Conservation (phyloP, 2,797 vertebrate species). For the Babyrousa celebensis region DNA sequence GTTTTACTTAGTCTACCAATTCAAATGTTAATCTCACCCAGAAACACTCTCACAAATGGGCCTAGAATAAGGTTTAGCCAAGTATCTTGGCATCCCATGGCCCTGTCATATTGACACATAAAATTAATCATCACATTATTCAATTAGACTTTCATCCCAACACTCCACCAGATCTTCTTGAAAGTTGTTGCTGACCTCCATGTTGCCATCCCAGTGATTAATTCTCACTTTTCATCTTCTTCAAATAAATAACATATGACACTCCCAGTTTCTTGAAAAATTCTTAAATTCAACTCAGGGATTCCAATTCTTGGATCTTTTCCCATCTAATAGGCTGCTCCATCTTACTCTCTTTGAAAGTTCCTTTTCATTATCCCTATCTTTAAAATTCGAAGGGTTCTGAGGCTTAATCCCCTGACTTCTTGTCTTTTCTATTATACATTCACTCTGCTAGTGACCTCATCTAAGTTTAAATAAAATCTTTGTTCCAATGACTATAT, state of each 20-base stretch:
- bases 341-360: neutral
- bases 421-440: conserved; percentile 6
- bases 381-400: neutral
- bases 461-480: neutral
- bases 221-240: neutral
- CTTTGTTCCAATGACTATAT: neutral
- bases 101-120: neutral
- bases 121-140: neutral
- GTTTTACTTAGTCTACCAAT: too few relatives aligned
- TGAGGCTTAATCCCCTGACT: neutral
- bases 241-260: neutral
- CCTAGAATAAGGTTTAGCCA: neutral
- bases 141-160: neutral
- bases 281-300: neutral
- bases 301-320: neutral
- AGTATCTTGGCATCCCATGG: neutral
- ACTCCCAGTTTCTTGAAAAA: neutral
- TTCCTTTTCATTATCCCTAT: neutral
- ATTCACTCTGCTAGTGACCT: neutral
- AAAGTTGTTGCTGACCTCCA: neutral
- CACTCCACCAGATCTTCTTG: neutral
- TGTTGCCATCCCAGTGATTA: neutral
- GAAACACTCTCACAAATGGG: neutral
- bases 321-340: neutral
- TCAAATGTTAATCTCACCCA: too few relatives aligned